These are phyloP conservation scores for Pteronura brasiliensis DNA, from an alignment of 2,113 vertebrate species.

Conservation along the genomic window DNA sequence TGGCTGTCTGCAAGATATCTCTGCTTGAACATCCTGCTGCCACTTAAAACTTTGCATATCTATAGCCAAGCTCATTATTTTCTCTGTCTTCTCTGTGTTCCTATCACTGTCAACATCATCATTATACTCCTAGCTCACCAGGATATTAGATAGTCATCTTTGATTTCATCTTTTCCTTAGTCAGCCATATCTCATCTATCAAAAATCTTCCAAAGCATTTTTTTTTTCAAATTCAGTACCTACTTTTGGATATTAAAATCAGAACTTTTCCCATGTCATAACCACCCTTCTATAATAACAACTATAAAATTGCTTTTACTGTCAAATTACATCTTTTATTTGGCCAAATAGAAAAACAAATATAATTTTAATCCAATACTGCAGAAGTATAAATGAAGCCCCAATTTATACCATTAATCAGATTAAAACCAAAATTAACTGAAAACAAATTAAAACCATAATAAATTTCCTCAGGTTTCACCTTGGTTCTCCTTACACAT, in stretches of 20 bases:
- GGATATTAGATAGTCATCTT: neutral
- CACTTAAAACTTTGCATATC: neutral
- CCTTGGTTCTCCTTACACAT: neutral
- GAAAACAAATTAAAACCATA: neutral
- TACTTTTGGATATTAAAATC: neutral
- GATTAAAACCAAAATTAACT: neutral
- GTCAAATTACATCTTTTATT: neutral
- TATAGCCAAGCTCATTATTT: conserved; percentile 39
- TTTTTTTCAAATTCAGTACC: neutral
- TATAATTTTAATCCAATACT: neutral
- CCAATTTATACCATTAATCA: neutral
- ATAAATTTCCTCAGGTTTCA: neutral
- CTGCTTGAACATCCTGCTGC: neutral
- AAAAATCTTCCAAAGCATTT: conserved; percentile 5
- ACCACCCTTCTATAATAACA: neutral
- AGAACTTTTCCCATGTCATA: neutral
- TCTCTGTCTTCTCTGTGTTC: neutral
- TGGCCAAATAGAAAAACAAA: neutral
- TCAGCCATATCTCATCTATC: neutral
- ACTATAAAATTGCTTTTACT: neutral
- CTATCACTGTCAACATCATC: neutral
- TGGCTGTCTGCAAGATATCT: neutral
- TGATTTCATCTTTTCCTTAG: conserved; percentile 32
- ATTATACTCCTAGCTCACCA: neutral
- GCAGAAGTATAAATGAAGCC: neutral